A percentile compares a stretch with the other conserved stretches of the same genome.
These are phyloP conservation scores for Drosophila quasianomalipes DNA, from an alignment of 2,888 invertebrate species.

Conservation along the genomic window DNA sequence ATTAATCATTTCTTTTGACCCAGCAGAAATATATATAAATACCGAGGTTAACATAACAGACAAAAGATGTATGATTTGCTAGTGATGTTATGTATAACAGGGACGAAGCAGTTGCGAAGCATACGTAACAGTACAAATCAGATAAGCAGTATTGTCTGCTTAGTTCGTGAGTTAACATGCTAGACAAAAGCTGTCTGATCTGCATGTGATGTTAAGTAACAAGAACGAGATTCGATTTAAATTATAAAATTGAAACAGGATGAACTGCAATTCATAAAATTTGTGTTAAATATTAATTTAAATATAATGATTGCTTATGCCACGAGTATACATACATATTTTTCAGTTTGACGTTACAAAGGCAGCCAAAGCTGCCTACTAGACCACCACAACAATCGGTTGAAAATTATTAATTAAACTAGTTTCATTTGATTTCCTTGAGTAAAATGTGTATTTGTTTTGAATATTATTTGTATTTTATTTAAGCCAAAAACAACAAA, in stretches of 20 bases:
- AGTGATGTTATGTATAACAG: not conserved
- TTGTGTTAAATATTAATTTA: not conserved
- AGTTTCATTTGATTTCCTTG: not conserved
- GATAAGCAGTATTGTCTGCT: not conserved
- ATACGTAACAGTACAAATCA: not conserved
- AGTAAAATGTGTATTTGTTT: not conserved
- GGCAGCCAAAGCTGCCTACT: not conserved
- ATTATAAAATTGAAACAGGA: not conserved
- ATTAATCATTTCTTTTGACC: not conserved
- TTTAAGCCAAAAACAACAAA: constrained; percentile 10
- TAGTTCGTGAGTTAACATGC: not conserved
- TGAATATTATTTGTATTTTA: constrained; percentile 1
- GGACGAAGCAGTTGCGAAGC: not conserved
- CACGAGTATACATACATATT: not conserved
- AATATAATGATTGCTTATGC: not conserved
- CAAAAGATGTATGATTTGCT: not conserved
- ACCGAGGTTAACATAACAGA: not conserved
- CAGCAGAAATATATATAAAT: not conserved
- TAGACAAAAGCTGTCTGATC: not conserved
- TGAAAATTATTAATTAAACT: not conserved
- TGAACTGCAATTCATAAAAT: no score
- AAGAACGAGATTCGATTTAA: not conserved
- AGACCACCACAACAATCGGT: not conserved
- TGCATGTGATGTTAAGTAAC: not conserved
- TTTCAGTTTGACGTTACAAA: not conserved